Conservation (phyloP, 2,113 vertebrate genomes). For the Protobothrops mucrosquamatus region DNA sequence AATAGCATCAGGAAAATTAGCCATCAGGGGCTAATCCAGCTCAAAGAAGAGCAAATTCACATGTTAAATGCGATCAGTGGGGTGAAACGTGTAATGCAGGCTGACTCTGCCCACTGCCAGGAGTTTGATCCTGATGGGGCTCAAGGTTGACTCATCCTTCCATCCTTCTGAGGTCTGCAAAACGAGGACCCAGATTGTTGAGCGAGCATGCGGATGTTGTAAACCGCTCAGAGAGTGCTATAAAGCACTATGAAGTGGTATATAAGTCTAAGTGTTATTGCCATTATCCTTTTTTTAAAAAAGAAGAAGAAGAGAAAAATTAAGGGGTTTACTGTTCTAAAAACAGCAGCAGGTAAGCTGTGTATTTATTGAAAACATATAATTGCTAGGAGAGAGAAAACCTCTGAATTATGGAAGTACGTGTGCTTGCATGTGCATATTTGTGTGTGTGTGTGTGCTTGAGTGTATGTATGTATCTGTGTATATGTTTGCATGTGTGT, state of each 20-base stretch:
- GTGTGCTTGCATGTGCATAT: not conserved
- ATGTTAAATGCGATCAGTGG: fast-evolving
- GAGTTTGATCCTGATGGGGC: no score
- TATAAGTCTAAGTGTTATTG: no score
- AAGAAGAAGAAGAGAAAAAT: fast-evolving
- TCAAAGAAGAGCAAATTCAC: not conserved
- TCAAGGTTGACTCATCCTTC: no score
- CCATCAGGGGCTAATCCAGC: not conserved
- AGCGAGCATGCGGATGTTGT: no score
- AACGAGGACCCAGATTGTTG: no score
- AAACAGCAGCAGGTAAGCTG: not conserved
- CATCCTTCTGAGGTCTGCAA: no score
- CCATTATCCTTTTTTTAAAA: not conserved
- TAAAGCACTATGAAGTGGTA: no score
- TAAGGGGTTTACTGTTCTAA: conserved; percentile 11
- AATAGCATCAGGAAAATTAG: not conserved
- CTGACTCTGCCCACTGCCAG: no score
- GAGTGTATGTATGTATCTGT: not conserved
- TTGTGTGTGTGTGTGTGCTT: not conserved
- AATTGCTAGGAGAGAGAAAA: conserved; percentile 28
- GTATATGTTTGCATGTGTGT: not conserved
- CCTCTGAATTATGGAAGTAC: conserved; percentile 30
- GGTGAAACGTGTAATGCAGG: not conserved
- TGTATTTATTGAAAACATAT: fast-evolving
- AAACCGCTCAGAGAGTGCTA: no score